Base-by-base conservation (phyloP, 2,888 invertebrate genomes). In the Bedellia somnulentella region DNA sequence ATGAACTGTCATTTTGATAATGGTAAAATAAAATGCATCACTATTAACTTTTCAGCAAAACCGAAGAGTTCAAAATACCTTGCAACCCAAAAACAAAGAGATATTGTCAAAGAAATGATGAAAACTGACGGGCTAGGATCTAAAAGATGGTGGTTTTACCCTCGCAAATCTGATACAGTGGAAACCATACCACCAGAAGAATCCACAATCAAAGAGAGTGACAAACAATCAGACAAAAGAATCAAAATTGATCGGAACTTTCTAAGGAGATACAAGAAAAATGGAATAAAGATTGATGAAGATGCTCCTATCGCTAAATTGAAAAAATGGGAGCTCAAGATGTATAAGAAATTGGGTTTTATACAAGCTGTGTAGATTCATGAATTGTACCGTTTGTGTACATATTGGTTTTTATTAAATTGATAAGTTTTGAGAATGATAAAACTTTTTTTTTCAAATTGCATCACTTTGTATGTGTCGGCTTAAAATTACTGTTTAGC, bases 331-430 rank as follows among this genome's bases (percentile, higher is more conserved):
- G 73, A 75, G 38, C 43, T 75, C 30, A 43, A 64, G 34, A 50
- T 75, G 30, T 75, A 75, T 52, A 64, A 73, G 49, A 73, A 66
- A 39, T 40, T 75, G 43, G 73, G 73, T 8, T 73, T 75, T 45
- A 47, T 75, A 15, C 35, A 31, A 6, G 33, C 34, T 8, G 34
- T 37, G 6, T 39, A 34, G 29, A 18, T 18, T 28, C 25, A n/a
- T n/a, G n/a, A n/a, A n/a, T n/a, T n/a, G n/a, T n/a, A n/a, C n/a
- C n/a, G n/a, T 4, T 12, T 24, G 6, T 11, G 24, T 11, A 11
- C 6, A n/a, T 8, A 24, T 18, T 18, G 8, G 5, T 18, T 18
- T 8, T 18, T 18, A 18, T 18, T 18, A 18, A 6, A 18, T 18
- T n/a, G n/a, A n/a, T n/a, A n/a, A n/a, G n/a, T n/a, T n/a, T n/a